A percentile compares a stretch with the other conserved stretches of the same genome.
Evolutionary conservation across 92 coral and sea anemone genomes (phyloP).

Genomic region (Parazoanthus atlanticus): DNA sequence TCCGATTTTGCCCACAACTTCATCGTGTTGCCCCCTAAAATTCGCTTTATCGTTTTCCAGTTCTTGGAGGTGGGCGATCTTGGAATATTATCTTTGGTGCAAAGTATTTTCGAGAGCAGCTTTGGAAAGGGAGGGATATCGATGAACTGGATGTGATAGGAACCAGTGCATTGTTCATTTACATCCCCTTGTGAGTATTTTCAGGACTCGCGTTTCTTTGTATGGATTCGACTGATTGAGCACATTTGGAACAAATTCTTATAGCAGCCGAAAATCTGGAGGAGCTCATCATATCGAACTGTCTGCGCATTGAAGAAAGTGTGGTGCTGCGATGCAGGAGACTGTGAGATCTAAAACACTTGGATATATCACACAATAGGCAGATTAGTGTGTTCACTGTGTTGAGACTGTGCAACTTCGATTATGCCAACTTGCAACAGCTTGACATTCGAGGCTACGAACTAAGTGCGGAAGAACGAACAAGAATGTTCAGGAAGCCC

Average conservation of each 20-base stretch:
- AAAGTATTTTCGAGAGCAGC: not conserved
- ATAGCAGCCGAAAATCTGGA: not conserved
- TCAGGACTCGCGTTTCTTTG: conserved; percentile 9
- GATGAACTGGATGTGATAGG: conserved; percentile 22
- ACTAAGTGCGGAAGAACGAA: conserved; percentile 27
- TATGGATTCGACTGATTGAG: conserved; percentile 8
- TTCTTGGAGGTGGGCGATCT: not conserved
- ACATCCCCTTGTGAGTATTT: conserved; percentile 8
- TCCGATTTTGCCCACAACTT: too few species aligned
- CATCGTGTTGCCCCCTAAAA: not conserved
- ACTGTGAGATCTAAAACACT: conserved; percentile 1
- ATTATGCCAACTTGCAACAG: conserved; percentile 23
- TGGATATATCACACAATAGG: conserved; percentile 14
- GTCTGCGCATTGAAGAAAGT: conserved; percentile 2
- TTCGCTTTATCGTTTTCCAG: conserved; percentile 3
- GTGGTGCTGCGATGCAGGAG: not conserved
- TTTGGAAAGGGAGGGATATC: conserved; percentile 3
- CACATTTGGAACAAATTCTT: not conserved
- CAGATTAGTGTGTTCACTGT: conserved; percentile 18
- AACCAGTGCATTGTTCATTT: not conserved
- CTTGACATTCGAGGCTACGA: not conserved
- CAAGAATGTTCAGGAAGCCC: conserved; percentile 3
- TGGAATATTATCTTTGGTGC: not conserved
- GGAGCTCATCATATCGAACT: not conserved
- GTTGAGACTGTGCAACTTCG: conserved; percentile 15